phyloP scores from a whole-genome alignment of 2,888 invertebrate genomes.

The Pantelozetes paolii region DNA sequence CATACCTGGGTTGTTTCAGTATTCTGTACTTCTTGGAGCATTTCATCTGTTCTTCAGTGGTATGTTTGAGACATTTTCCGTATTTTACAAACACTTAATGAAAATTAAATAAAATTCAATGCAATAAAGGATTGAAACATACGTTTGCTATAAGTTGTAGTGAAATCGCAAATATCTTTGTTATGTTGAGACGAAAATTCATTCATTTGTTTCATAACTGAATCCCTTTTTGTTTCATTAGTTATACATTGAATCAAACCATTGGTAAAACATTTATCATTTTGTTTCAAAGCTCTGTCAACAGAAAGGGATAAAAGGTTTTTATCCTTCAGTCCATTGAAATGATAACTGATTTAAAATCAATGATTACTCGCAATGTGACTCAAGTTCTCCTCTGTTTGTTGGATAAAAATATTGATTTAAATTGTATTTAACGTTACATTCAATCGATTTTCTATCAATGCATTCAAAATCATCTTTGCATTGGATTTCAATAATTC shows the following conservation, averaged over 20 bases:
- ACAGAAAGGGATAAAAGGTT: background rate
- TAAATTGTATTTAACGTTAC: background rate
- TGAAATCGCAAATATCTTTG: slow-evolving; percentile 18
- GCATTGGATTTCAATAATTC: background rate
- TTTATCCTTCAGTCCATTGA: background rate
- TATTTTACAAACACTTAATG: slow-evolving; percentile 11
- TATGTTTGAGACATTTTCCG: slow-evolving; percentile 19
- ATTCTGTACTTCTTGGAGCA: slow-evolving; percentile 7
- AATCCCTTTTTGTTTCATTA: background rate
- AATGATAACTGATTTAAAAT: background rate
- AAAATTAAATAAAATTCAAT: background rate
- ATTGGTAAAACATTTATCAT: slow-evolving; percentile 3
- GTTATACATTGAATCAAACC: background rate
- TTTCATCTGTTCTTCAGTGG: background rate
- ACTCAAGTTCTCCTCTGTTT: background rate
- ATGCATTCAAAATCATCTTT: background rate
- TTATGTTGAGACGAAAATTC: background rate
- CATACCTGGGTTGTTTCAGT: background rate
- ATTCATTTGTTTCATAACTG: background rate
- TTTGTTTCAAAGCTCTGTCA: background rate
- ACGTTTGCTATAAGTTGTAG: slow-evolving; percentile 26
- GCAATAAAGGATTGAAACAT: background rate
- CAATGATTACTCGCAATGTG: slow-evolving; percentile 19
- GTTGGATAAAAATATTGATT: background rate
- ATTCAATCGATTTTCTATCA: background rate